Evolutionary conservation across 2,113 vertebrate species (phyloP).

Genomic region (Tonatia bakeri): DNA sequence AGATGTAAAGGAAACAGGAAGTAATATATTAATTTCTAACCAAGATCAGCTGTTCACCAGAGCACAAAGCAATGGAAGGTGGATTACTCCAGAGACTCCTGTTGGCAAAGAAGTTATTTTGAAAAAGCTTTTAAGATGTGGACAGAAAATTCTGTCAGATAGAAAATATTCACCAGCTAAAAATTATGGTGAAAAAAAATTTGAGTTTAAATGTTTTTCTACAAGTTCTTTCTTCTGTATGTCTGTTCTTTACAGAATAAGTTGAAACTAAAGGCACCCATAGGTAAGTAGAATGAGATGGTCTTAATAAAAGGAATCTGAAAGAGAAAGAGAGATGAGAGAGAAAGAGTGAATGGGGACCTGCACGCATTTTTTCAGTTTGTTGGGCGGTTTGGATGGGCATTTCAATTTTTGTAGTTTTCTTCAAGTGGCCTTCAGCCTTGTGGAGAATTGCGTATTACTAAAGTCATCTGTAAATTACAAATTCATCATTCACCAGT

Average conservation of each 20-base stretch:
- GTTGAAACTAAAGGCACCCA: background rate
- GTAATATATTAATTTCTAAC: slow-evolving; percentile 72
- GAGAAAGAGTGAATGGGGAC: background rate
- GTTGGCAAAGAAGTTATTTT: slow-evolving; percentile 56
- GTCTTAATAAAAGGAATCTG: background rate
- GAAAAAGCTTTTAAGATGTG: slow-evolving; percentile 37
- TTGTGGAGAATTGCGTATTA: background rate
- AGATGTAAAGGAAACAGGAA: slow-evolving; percentile 65
- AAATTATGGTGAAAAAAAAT: background rate
- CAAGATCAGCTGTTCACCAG: slow-evolving; percentile 58
- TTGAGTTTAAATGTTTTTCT: slow-evolving; percentile 14
- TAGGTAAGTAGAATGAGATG: background rate
- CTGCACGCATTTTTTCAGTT: background rate
- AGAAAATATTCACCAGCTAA: slow-evolving; percentile 22
- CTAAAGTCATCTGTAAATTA: background rate
- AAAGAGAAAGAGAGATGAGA: background rate
- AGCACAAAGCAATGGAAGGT: slow-evolving; percentile 9
- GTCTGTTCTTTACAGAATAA: background rate
- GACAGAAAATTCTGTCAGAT: slow-evolving; percentile 24
- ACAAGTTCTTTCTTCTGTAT: background rate
- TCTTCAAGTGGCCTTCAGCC: background rate
- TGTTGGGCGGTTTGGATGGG: background rate
- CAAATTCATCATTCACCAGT: background rate
- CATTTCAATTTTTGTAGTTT: background rate
- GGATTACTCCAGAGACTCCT: slow-evolving; percentile 29